Base-by-base conservation (phyloP, 2,113 vertebrate species). In the Brienomyrus longianalis region DNA sequence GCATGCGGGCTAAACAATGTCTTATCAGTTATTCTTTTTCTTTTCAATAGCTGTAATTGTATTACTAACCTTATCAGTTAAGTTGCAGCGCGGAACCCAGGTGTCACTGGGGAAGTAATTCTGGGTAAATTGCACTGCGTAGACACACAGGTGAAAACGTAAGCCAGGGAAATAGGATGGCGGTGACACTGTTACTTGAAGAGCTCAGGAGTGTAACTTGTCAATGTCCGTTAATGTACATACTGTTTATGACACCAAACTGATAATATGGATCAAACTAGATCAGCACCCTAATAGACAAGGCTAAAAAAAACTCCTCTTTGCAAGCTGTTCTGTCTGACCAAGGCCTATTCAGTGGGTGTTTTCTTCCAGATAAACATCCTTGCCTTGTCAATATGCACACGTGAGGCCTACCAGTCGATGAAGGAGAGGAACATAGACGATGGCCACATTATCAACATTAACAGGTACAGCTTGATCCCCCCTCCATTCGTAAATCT, bases 381-480 rank as follows among this genome's bases (percentile, higher is more conserved):
- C 52, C 91, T 98, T 92, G 97, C 95, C 0, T 93, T 98, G 90
- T 96, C 96, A 88, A 96, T 99, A 92, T 98, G 97, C 88, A 97
- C 96, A 0, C 93, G 96, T 35, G 97, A 98, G 90, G 96, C 97
- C 3, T 98, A 97, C 92, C 96, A 96, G 92, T 98, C 97, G 85
- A 98, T 98, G 97, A 97, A 96, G 90, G 97, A 98, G 91, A 95
- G 97, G 27, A 96, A 95, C 43, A 93, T 98, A 0, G 97, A 98
- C 0, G 97, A 99, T 0, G 97, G 97, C 0, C 97, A 98, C 66
- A 97, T 98, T 85, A 96, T 98, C 90, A 96, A 98, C 92, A 96
- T 98, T 88, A 98, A 97, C 95, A 96, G 97, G 98, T 99, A 92
- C 0, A 9, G 51, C 7, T 5, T 1, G 31, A 83, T 27, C 52